Percentiles rank a stretch among this genome's conserved stretches.
These are phyloP conservation scores for Tetragonisca angustula DNA, from an alignment of 2,888 invertebrate genomes.

Conservation along the genomic window DNA sequence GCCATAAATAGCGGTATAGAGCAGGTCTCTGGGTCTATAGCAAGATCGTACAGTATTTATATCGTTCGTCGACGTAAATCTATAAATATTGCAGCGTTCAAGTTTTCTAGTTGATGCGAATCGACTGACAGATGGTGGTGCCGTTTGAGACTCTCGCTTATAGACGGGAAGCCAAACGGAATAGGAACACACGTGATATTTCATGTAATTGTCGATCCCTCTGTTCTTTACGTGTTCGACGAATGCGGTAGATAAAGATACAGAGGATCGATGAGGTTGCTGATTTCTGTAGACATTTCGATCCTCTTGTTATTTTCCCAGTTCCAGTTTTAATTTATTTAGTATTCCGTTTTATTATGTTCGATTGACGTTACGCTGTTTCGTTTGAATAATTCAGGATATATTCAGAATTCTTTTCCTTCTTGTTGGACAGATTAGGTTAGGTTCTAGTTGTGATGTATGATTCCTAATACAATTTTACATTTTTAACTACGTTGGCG, in stretches of 20 bases:
- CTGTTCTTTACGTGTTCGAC: not conserved
- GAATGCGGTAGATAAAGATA: not conserved
- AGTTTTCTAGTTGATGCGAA: constrained; percentile 73
- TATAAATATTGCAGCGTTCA: constrained; percentile 75
- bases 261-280: no score
- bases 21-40: constrained; percentile 59
- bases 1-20: constrained; percentile 64
- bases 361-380: no score
- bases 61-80: constrained; percentile 75
- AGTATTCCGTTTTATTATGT: no score
- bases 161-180: constrained; percentile 39
- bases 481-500: no score
- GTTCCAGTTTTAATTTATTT: no score
- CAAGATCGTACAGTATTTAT: constrained; percentile 76
- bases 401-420: no score
- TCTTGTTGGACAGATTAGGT: no score
- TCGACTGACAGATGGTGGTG: constrained; percentile 56
- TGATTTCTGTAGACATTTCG: no score
- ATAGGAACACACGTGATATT: constrained; percentile 22
- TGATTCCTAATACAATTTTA: no score
- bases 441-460: no score
- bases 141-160: constrained; percentile 26
- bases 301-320: no score
- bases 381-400: no score
- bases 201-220: constrained; percentile 8